Base-by-base conservation (phyloP, 2,113 vertebrate genomes). In the Tapirus terrestris region DNA sequence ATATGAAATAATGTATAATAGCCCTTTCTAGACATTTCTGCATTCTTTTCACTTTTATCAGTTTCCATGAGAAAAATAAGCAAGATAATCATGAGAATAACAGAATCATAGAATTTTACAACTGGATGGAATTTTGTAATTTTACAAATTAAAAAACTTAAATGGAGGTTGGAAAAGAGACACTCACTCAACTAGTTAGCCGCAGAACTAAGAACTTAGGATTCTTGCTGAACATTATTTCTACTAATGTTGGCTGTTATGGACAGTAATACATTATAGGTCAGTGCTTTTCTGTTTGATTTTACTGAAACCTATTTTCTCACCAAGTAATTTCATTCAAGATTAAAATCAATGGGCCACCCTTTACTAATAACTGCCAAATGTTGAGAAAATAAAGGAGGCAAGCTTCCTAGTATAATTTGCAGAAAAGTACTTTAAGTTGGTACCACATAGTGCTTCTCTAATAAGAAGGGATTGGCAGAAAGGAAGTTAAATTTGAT, bases 1-100 rank as follows among this genome's bases (percentile, higher is more conserved):
- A 87, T 86, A 58, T 65, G 25, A 83, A 77, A 67, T 5, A 39
- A n/a, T 87, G 27, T 67, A 33, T 92, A 63, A 45, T 84, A 58
- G 21, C 58, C 48, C 29, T 82, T 95, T 73, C n/a, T 85, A 72
- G 77, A 56, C 23, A 86, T 91, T 31, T 77, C 60, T 91, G n/a
- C 21, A 0, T 68, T 77, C 58, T 77, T 95, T 79, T 90, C 45
- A 67, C 14, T 87, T 94, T 94, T 58, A 45, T 80, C 48, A 77
- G 16, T 96, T 87, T 77, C 58, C 18, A 33, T 94, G 43, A 93
- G 89, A 95, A 88, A 94, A 85, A 91, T 67, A 95, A 94, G 17
- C 67, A 91, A 88, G 18, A 53, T 80, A 89, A 80, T 73, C 63
- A 80, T 53, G 23, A 91, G 18, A 90, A n/a, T 75, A 68, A 68